Conservation (phyloP, 2,113 vertebrate genomes). For the Boulengeromyrus knoepffleri region DNA sequence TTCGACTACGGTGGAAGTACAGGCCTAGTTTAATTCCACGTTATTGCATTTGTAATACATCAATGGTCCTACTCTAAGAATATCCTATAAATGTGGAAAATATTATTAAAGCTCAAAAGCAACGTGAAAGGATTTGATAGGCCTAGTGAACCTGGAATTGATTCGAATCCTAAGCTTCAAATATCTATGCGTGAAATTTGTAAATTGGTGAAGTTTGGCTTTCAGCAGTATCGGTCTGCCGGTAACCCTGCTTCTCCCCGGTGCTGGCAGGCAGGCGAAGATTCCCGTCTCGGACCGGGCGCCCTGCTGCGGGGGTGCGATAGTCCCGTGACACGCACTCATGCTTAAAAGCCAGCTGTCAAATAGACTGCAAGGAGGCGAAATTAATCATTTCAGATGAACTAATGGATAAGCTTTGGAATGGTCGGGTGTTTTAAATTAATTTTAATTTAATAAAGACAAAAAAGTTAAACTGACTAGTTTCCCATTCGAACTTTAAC, state of each 20-base stretch:
- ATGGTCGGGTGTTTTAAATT: neutral
- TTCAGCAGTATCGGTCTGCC: neutral
- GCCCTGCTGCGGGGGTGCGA: constrained; percentile 37
- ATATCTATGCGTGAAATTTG: neutral
- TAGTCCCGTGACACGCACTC: constrained; percentile 54
- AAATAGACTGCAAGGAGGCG: constrained; percentile 37
- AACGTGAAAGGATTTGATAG: constrained; percentile 29
- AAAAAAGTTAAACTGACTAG: neutral
- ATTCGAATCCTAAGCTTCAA: neutral
- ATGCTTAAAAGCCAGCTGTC: constrained; percentile 46
- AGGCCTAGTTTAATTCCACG: neutral
- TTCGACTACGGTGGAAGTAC: neutral
- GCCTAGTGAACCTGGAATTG: constrained; percentile 34
- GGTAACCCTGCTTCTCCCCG: neutral
- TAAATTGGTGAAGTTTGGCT: neutral
- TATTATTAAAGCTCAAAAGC: neutral
- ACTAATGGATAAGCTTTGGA: constrained; percentile 16
- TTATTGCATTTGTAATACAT: neutral
- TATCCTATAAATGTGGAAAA: neutral
- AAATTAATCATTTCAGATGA: constrained; percentile 42
- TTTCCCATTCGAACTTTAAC: neutral
- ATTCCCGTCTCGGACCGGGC: constrained; percentile 54
- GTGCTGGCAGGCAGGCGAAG: constrained; percentile 52
- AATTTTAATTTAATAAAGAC: neutral
- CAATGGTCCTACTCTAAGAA: neutral